These are phyloP conservation scores for Platysternon megacephalum DNA, from an alignment of 2,113 vertebrate genomes.

Conservation along the genomic window DNA sequence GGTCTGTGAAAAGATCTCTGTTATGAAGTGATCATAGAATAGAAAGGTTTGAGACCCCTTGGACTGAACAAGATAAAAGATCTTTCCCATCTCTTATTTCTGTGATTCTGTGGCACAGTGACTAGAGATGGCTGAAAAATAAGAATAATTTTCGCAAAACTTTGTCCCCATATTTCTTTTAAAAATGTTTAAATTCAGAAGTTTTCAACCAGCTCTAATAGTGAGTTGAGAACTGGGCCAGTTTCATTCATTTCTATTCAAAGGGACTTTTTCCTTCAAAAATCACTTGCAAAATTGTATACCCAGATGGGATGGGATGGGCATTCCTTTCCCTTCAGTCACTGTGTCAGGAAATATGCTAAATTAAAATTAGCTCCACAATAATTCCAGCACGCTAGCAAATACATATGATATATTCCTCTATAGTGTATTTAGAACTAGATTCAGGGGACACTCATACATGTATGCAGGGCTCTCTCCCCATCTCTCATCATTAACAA, in stretches of 20 bases:
- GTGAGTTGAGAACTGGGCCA: neutral
- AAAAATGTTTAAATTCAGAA: neutral
- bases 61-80: neutral
- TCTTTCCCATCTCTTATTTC: neutral
- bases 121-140: neutral
- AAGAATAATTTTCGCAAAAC: neutral
- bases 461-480: neutral
- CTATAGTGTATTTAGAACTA: neutral
- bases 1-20: neutral
- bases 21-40: neutral
- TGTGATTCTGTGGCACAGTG: neutral
- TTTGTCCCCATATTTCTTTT: neutral
- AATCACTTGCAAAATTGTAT: neutral
- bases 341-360: neutral
- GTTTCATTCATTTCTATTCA: conserved; percentile 3
- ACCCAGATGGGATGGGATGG: neutral
- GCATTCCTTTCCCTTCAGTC: neutral
- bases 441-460: neutral
- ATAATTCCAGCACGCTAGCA: neutral
- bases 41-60: neutral
- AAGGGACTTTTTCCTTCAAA: neutral
- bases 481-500: neutral
- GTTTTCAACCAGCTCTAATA: neutral
- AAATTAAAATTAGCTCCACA: neutral
- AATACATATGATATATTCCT: neutral